A percentile compares a stretch with the other conserved stretches of the same genome.
These are phyloP conservation scores for Ceyx erithaca DNA, from an alignment of 2,797 vertebrate species.

Conservation along the genomic window DNA sequence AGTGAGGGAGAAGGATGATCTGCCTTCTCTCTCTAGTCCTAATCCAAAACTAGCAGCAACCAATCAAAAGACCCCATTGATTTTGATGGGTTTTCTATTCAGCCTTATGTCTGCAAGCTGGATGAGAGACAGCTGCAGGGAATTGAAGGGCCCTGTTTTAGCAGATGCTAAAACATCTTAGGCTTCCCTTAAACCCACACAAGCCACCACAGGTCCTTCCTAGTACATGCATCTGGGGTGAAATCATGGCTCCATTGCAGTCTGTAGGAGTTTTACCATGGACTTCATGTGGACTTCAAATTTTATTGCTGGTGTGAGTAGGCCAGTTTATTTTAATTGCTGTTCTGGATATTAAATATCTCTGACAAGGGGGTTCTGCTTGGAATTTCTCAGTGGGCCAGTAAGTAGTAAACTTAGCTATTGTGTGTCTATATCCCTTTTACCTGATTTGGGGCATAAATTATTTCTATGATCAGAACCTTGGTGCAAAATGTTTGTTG, in stretches of 20 bases:
- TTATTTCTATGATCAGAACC: background rate
- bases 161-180: too few species aligned
- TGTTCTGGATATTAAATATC: background rate
- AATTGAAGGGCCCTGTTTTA: background rate
- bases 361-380: background rate
- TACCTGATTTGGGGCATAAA: background rate
- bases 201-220: background rate
- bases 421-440: background rate
- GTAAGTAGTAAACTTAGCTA: background rate
- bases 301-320: background rate
- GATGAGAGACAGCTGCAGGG: background rate
- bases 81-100: slow-evolving; percentile 13
- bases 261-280: background rate
- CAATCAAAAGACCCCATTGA: background rate
- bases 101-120: background rate
- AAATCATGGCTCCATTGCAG: background rate
- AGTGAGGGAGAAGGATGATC: background rate
- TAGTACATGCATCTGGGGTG: background rate
- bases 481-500: background rate
- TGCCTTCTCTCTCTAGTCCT: background rate
- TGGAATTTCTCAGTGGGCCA: background rate
- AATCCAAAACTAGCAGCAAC: background rate
- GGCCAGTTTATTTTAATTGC: background rate
- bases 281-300: background rate
- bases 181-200: background rate